Base-by-base conservation (phyloP, 2,113 vertebrate species). In the crab-eating macaque (Macaca fascicularis) region DNA sequence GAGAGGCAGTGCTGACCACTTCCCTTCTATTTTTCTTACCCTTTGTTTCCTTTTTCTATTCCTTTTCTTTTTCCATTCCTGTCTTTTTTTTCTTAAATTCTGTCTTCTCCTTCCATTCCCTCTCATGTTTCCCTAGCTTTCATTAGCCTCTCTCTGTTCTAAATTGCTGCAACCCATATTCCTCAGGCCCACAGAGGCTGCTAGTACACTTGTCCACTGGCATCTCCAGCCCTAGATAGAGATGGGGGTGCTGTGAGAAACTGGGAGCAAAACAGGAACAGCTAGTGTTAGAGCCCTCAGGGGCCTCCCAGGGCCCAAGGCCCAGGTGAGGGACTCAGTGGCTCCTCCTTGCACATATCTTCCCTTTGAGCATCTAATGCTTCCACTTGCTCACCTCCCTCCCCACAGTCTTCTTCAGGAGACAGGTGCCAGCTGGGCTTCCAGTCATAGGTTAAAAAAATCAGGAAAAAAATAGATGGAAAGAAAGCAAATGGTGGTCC, bases 201-300 rank as follows among this genome's bases (percentile, higher is more conserved):
- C 13, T 38, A 48, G n/a, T 5, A 14, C 30, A 76, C 3, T 19
- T n/a, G 45, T 2, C 67, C 35, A 32, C 27, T 3, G 0, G 0
- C 17, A 67, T 19, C 48, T 40, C 61, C 27, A n/a, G 25, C 20
- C 14, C n/a, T 5, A 38, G 61, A 48, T 0, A 52, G 43, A 61
- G 40, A 43, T 43, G 45, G 8, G 35, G 17, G 9, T 1, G 8
- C 14, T 0, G 0, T 83, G 52, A 23, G 80, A 38, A 80, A 11
- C 6, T 9, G 27, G 10, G 20, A 48, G 61, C 27, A 20, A 13
- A 55, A 75, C 7, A 3, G 35, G 40, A 75, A 48, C 14, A 14
- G 17, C 4, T 1, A 0, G 0, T 38, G 30, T 48, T 12, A 30
- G 10, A 55, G 35, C 6, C 11, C 8, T 55, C 38, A 48, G 25